Evolutionary conservation across 2,888 invertebrate species (phyloP), one percentile per base, ranked within the genome.

Genomic region (Phania funesta): DNA sequence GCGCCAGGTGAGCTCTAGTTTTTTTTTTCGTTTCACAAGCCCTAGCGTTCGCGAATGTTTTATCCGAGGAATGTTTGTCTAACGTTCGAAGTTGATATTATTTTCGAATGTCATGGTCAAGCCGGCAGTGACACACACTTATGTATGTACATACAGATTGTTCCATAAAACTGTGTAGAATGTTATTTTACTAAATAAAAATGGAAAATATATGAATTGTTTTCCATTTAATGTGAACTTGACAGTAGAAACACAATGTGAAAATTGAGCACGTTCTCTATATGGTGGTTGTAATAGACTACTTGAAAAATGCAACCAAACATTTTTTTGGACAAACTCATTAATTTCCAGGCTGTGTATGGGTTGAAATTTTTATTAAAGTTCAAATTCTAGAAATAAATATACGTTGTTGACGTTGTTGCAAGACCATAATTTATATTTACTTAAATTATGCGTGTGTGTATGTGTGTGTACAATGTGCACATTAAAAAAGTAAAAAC

Each of bases 251-350:
- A 67, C 9, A 6, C n/a, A 35, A 20, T 38, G 48, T 52, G 22
- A 77, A 71, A 50, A 52, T 65, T 65, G 50, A 62, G n/a, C n/a
- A 54, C 68, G 48, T 35, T 50, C 65, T 41, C 7, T 65, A 46
- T 73, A 65, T 58, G 71, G 78, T 24, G 52, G 35, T 9, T 71
- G 35, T 20, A 48, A 32, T 58, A 67, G 26, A 58, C 56, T 50
- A 58, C 41, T 41, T n/a, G 8, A 48, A 76, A 50, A 60, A 76
- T 71, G 48, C 8, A 29, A 11, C n/a, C 9, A 1, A 5, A 26
- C 24, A 48, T 48, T 26, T 46, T 58, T 46, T n/a, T 46, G 13
- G 3, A 29, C 4, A 18, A 54, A 29, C 4, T 29, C 8, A 2
- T 29, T 29, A 6, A 29, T 7, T 29, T 29, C 7, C 7, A 6